phyloP scores from a whole-genome alignment of 2,888 invertebrate genomes.

The Fissipunctia ypsillon region DNA sequence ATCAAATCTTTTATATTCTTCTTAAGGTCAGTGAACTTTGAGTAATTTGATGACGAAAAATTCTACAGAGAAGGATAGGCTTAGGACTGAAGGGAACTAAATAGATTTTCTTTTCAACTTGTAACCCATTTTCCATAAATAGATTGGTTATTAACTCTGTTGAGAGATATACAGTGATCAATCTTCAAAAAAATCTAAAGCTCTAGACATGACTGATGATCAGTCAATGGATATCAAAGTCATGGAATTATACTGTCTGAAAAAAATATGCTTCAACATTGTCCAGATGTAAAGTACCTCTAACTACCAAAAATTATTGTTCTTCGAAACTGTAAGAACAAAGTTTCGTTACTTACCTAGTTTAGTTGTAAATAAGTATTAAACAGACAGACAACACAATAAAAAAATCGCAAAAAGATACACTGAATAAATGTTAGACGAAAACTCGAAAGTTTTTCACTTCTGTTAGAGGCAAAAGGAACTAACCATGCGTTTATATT shows the following conservation, averaged over 20 bases:
- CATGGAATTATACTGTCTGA: neutral
- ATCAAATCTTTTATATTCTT: constrained; percentile 17
- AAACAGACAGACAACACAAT: neutral
- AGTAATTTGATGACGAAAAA: constrained; percentile 35
- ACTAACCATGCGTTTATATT: constrained; percentile 13
- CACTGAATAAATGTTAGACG: neutral
- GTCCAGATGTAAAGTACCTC: neutral
- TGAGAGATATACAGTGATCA: constrained; percentile 5
- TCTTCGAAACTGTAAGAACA: too few relatives aligned
- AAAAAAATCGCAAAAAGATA: neutral
- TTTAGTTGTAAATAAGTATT: neutral
- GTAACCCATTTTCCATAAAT: constrained; percentile 9
- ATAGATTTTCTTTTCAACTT: constrained; percentile 21
- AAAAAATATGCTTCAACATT: neutral
- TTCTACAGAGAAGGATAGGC: constrained; percentile 16
- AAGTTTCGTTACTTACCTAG: too few relatives aligned
- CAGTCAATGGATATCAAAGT: neutral
- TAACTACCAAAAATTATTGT: too few relatives aligned
- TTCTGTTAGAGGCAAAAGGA: neutral
- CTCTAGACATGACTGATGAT: neutral
- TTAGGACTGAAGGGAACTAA: constrained; percentile 22
- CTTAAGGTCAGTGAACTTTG: constrained; percentile 38
- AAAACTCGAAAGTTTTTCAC: neutral
- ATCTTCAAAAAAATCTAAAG: neutral
- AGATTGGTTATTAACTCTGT: neutral